A percentile compares a stretch with the other conserved stretches of the same genome.
These are phyloP conservation scores for Platycercus adscitus DNA, from an alignment of 2,113 vertebrate species.

Conservation along the genomic window DNA sequence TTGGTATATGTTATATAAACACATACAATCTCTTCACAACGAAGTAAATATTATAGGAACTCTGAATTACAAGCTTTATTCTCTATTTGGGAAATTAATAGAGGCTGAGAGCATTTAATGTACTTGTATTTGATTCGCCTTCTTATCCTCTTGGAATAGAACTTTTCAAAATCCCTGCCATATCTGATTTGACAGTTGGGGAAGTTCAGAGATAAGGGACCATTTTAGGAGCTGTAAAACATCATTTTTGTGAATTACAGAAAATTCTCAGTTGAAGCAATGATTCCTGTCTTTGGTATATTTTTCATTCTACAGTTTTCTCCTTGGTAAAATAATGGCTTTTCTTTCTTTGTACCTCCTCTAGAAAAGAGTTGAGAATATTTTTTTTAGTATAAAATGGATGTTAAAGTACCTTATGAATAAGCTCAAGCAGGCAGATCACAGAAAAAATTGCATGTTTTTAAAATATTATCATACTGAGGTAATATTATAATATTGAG, in stretches of 20 bases:
- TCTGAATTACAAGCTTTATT: slow-evolving; percentile 13
- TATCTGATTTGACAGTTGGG: not conserved
- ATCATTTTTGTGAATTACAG: not conserved
- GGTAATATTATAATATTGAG: not conserved
- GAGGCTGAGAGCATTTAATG: not conserved
- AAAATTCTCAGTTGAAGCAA: not conserved
- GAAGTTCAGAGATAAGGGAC: not conserved
- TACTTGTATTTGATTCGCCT: not conserved
- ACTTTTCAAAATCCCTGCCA: not conserved
- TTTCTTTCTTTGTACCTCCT: not conserved
- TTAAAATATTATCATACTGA: not conserved
- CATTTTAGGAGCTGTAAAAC: not conserved
- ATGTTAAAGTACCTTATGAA: not conserved
- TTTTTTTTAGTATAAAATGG: not conserved
- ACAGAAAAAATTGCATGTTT: not conserved
- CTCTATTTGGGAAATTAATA: slow-evolving; percentile 11
- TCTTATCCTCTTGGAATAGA: not conserved
- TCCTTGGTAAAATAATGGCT: not conserved
- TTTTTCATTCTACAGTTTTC: not conserved
- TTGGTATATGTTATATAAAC: slow-evolving; percentile 36
- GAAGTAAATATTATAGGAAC: not conserved
- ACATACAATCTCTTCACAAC: slow-evolving; percentile 11
- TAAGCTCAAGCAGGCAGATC: not conserved
- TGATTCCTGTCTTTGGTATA: not conserved
- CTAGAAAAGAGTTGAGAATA: not conserved